Percentiles rank a stretch among this genome's conserved stretches.
Evolutionary conservation across 2,888 invertebrate genomes (phyloP).

Genomic region (Tillus elongatus): DNA sequence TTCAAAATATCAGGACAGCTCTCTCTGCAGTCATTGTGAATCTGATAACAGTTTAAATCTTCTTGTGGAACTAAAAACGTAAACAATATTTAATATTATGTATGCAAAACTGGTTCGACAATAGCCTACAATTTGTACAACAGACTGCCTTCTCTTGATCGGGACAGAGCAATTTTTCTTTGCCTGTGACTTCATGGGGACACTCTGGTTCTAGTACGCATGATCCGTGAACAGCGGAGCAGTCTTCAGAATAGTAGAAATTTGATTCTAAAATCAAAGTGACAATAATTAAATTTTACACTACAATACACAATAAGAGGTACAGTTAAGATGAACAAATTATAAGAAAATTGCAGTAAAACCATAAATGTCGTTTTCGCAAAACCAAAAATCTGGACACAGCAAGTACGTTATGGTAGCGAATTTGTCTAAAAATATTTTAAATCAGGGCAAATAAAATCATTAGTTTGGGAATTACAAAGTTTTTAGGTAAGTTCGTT

Average conservation of each 20-base stretch:
- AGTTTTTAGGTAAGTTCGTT: no score
- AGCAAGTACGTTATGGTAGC: no score
- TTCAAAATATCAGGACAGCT: constrained; percentile 1
- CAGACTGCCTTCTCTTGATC: neutral
- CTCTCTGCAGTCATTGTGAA: neutral
- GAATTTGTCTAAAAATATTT: no score
- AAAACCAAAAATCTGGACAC: no score
- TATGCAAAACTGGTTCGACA: neutral
- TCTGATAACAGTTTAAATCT: constrained; percentile 3
- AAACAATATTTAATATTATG: neutral
- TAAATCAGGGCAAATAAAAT: no score
- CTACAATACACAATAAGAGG: no score
- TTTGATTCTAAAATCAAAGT: constrained; percentile 5
- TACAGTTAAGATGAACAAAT: no score
- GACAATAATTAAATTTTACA: no score
- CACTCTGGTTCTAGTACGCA: constrained; percentile 1
- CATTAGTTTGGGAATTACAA: no score
- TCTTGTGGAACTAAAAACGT: constrained; percentile 1
- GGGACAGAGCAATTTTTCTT: neutral
- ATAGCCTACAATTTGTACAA: constrained; percentile 5
- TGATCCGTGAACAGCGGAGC: neutral
- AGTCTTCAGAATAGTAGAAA: constrained; percentile 5
- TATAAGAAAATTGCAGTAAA: no score
- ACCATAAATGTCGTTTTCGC: no score
- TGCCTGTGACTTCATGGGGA: neutral